Evolutionary conservation across 2,888 invertebrate genomes (phyloP).

Genomic region (Polydrusus cervinus): DNA sequence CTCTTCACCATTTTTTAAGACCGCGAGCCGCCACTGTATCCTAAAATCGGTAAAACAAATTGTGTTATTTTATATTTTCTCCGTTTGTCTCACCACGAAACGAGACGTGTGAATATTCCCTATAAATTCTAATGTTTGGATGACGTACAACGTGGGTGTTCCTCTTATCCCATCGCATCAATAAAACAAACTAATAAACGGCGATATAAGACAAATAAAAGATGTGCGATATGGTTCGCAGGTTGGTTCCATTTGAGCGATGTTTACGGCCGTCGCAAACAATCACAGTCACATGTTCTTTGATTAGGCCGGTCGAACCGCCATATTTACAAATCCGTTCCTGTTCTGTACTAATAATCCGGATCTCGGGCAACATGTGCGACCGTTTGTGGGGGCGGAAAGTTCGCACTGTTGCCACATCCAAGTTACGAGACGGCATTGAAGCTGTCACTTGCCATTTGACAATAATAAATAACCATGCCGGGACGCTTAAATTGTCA

Average conservation of each 20-base stretch:
- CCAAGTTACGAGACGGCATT: too few species aligned
- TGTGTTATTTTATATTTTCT: too few species aligned
- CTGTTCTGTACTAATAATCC: constrained; percentile 54
- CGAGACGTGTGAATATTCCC: constrained; percentile 16
- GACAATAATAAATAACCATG: too few species aligned
- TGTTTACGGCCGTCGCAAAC: constrained; percentile 53
- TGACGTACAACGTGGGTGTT: constrained; percentile 49
- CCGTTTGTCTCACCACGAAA: too few species aligned
- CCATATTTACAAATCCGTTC: constrained; percentile 53
- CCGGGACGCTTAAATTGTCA: too few species aligned
- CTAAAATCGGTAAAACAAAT: too few species aligned
- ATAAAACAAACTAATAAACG: constrained; percentile 55
- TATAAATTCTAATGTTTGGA: neutral
- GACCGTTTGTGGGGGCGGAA: constrained; percentile 51
- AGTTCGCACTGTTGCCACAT: constrained; percentile 33
- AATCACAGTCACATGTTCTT: constrained; percentile 54
- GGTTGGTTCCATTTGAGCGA: constrained; percentile 54
- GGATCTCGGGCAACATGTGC: constrained; percentile 54
- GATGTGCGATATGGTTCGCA: constrained; percentile 53
- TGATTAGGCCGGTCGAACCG: constrained; percentile 42
- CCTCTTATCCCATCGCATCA: constrained; percentile 35
- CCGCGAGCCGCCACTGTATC: too few species aligned
- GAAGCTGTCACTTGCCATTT: too few species aligned
- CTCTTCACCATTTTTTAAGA: too few species aligned
- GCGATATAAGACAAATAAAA: constrained; percentile 49